Evolutionary conservation across 2,797 vertebrate species (phyloP), one percentile per base, ranked within the genome.

Genomic region (Amniataba percoides): DNA sequence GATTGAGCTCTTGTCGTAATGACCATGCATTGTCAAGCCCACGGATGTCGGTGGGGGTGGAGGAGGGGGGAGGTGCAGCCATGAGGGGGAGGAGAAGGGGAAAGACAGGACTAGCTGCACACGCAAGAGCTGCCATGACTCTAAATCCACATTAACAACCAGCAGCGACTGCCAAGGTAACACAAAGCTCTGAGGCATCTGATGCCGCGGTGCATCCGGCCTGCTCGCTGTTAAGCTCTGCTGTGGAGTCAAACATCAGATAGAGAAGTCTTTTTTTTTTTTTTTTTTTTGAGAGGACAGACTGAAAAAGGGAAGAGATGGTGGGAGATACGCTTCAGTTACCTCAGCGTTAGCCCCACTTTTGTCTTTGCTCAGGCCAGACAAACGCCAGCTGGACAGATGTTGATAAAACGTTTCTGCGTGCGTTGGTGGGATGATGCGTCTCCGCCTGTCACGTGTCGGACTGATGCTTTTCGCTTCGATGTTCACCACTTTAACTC

Each of bases 1-100:
- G 80, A 88, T 87, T 88, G 81, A 80, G 78, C 83, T 69, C 72
- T 42, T 8, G 66, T 74, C 56, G 43, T 86, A 90, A 91, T 83
- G 84, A 77, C 83, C 81, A 14, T 85, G 79, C 74, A 71, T 74
- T 73, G 84, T 87, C 80, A 61, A 73, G 80, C 80, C 84, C 74
- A 57, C 67, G 68, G 63, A 63, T 70, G 66, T 84, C 34, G 40
- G 45, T 31, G 1, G 27, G 27, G 27, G 27, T n/a, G 27, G 27
- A 0, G 27, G 27, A 3, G 27, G 45, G 59, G 64, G 74, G n/a
- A n/a, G n/a, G n/a, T n/a, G n/a, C n/a, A n/a, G n/a, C n/a, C n/a
- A n/a, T n/a, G n/a, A n/a, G n/a, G n/a, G n/a, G n/a, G n/a, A n/a
- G n/a, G n/a, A n/a, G n/a, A n/a, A n/a, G n/a, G n/a, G 63, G 80